Conservation (phyloP, 2,888 invertebrate species). For the Chloroclystis v-ata region DNA sequence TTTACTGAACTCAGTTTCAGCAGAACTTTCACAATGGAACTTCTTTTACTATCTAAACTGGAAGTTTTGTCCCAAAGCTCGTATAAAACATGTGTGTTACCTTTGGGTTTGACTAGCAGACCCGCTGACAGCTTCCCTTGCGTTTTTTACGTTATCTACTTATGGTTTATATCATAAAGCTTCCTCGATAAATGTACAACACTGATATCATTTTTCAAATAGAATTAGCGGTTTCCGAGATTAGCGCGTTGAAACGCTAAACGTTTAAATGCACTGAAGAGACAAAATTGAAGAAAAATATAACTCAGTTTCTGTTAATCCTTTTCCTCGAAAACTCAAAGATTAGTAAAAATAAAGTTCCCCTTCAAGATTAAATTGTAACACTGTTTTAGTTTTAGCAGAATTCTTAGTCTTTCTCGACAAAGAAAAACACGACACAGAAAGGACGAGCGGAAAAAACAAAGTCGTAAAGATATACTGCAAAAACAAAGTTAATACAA, state of each 20-base stretch:
- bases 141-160: too few species aligned
- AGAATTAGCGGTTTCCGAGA: too few species aligned
- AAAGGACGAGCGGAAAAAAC: constrained; percentile 4
- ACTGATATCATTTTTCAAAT: too few species aligned
- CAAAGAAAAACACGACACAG: constrained; percentile 1
- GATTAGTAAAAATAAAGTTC: too few species aligned
- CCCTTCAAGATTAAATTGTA: neutral
- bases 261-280: too few species aligned
- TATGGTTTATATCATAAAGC: too few species aligned
- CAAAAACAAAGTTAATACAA: constrained; percentile 3
- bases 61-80: constrained; percentile 32
- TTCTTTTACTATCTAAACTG: constrained; percentile 35
- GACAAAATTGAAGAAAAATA: neutral
- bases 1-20: constrained; percentile 21
- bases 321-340: too few species aligned
- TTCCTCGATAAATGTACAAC: too few species aligned
- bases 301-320: too few species aligned
- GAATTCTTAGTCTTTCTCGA: neutral
- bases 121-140: too few species aligned
- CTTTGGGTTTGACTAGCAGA: too few species aligned
- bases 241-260: too few species aligned
- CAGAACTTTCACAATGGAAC: constrained; percentile 32
- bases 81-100: constrained; percentile 36
- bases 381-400: neutral
- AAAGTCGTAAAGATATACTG: constrained; percentile 4